Evolutionary conservation across 2,888 invertebrate species (phyloP), one percentile per base, ranked within the genome.

Genomic region (Hydroisotoma schaefferi): DNA sequence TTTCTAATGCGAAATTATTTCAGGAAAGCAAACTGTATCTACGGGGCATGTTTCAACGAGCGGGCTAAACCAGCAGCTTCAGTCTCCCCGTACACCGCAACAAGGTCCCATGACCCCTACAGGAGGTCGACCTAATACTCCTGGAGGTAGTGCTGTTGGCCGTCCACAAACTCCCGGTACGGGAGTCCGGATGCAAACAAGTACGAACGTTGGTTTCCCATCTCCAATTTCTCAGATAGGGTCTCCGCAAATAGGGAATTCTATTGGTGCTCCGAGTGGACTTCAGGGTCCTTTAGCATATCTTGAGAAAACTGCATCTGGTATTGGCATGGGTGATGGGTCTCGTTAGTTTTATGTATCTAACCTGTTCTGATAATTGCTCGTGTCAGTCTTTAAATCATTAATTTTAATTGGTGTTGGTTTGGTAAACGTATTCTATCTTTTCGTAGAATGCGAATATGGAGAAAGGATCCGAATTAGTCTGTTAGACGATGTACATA

Each of bases 261-360:
- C 55, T 46, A 80, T 82, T 0, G 81, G 86, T 2, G 80, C 89
- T 57, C 90, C 89, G 71, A 80, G 82, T 0, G 81, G 86, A 2
- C 80, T 90, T 57, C 90, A 89, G 71, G 90, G 91, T 6, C 92
- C 91, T 0, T 80, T 92, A 65, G 91, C 91, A 1, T 91, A 87
- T 75, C 80, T 93, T 64, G 91, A 92, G 80, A 90, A 91, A 81
- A 90, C 90, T 68, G 88, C 91, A 74, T 90, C 90, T 79, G 91
- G 90, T 79, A 91, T 92, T 83, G 91, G 91, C 59, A 82, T 90
- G 83, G 43, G 49, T 23, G 48, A 58, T 53, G 27, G 57, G 48
- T 51, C n/a, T n/a, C n/a, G n/a, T n/a, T 43, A 6, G 43, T 12
- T 12, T 33, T 33, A 33, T 33, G 15, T 33, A 33, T 33, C 33